Percentiles rank a stretch among this genome's conserved stretches.
Conservation (phyloP, 2,113 vertebrate species). For the Erythrocebus patas region DNA sequence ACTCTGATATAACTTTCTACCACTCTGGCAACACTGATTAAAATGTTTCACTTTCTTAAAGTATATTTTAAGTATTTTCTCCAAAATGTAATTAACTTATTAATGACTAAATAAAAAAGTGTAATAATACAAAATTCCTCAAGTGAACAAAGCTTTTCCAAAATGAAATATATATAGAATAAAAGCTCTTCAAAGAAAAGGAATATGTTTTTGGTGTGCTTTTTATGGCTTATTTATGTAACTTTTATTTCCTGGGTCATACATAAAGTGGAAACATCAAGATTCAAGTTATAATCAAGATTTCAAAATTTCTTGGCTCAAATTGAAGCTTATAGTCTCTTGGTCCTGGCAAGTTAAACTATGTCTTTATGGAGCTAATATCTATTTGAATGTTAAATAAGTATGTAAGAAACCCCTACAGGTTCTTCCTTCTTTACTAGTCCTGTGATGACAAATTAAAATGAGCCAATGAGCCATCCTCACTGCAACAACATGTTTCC, state of each 20-base stretch:
- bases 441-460: not conserved
- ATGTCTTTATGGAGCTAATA: not conserved
- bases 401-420: not conserved
- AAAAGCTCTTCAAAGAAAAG: not conserved
- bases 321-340: not conserved
- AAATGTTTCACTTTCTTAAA: not conserved
- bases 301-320: not conserved
- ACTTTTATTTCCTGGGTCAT: not conserved
- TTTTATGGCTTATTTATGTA: not conserved
- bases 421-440: not conserved
- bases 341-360: not conserved
- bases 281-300: not conserved
- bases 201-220: not conserved
- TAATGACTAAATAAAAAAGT: not conserved
- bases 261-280: not conserved
- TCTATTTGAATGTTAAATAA: not conserved
- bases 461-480: not conserved
- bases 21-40: not conserved
- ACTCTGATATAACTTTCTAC: not conserved
- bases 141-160: not conserved
- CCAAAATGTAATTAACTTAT: not conserved
- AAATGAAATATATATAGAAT: not conserved
- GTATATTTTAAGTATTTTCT: not conserved
- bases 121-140: not conserved
- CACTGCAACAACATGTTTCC: not conserved